A percentile compares a stretch with the other conserved stretches of the same genome.
These are phyloP conservation scores for Lithophane ornitopus DNA, from an alignment of 2,888 invertebrate genomes.

Conservation along the genomic window DNA sequence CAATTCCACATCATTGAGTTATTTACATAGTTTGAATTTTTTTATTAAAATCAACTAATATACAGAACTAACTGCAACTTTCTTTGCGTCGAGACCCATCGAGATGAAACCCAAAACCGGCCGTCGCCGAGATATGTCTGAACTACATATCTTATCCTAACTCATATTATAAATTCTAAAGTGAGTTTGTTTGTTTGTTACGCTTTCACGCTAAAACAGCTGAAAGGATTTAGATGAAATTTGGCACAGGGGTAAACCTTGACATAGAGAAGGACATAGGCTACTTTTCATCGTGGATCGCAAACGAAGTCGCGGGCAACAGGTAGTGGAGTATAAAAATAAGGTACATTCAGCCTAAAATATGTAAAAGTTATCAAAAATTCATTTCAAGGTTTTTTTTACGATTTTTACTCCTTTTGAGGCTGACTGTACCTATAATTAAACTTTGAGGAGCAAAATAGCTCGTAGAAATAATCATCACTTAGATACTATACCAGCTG, in stretches of 20 bases:
- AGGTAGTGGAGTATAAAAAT: background rate
- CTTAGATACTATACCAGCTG: background rate
- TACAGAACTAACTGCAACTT: background rate
- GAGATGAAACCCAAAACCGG: no score
- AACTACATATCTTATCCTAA: no score
- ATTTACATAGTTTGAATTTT: background rate
- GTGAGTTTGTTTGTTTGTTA: no score
- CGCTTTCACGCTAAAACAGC: no score
- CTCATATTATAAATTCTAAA: no score
- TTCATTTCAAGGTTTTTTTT: background rate
- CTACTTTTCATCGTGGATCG: no score
- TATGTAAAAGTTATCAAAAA: background rate
- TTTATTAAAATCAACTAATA: background rate
- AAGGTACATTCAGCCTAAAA: background rate
- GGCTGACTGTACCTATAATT: background rate
- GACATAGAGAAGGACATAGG: no score
- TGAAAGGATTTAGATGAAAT: no score
- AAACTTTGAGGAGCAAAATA: background rate
- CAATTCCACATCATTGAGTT: constrained; percentile 16
- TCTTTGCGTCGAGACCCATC: no score
- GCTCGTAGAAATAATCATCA: background rate
- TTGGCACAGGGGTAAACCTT: no score
- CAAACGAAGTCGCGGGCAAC: no score
- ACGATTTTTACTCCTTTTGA: background rate
- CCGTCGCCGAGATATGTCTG: no score